Percentiles rank a stretch among this genome's conserved stretches.
These are phyloP conservation scores for Drosophila equinoxialis DNA, from an alignment of 1,140 invertebrate genomes.

Conservation along the genomic window DNA sequence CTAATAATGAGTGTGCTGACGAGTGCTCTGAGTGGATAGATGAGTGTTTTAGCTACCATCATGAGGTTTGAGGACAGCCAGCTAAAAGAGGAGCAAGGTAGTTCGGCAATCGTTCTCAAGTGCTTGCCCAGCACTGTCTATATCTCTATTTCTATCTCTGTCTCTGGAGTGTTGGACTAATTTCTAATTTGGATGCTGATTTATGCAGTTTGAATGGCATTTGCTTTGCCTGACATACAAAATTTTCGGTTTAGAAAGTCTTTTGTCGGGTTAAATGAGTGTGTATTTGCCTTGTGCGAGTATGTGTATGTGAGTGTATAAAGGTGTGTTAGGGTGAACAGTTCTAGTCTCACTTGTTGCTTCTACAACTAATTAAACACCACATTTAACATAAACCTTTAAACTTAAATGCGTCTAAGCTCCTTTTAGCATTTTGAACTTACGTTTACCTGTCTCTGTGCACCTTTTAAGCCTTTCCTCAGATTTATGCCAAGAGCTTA, in stretches of 20 bases:
- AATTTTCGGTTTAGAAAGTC: conserved; percentile 17
- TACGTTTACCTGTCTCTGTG: conserved; percentile 18
- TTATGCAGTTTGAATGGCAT: conserved; percentile 72
- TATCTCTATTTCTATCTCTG: conserved; percentile 24
- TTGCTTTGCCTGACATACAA: conserved; percentile 23
- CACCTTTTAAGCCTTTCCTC: conserved; percentile 17
- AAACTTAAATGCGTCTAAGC: conserved; percentile 26
- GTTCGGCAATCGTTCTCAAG: conserved; percentile 40
- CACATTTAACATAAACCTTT: conserved; percentile 1
- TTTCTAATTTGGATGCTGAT: conserved; percentile 82
- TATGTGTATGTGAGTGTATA: background rate
- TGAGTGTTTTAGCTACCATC: conserved; percentile 13
- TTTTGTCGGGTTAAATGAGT: conserved; percentile 1
- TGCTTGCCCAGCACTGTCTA: conserved; percentile 26
- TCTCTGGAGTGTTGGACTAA: conserved; percentile 53
- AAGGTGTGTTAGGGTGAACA: background rate
- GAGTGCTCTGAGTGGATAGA: conserved; percentile 50
- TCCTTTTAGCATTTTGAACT: conserved; percentile 26
- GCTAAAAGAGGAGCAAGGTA: background rate
- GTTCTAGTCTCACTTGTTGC: conserved; percentile 36
- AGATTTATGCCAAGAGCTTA: conserved; percentile 62
- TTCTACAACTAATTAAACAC: conserved; percentile 52
- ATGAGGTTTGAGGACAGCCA: background rate
- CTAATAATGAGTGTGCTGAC: conserved; percentile 80
- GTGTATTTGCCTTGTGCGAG: background rate